Base-by-base conservation (phyloP, 2,888 invertebrate species). In the Bursaphelenchus okinawaensis region DNA sequence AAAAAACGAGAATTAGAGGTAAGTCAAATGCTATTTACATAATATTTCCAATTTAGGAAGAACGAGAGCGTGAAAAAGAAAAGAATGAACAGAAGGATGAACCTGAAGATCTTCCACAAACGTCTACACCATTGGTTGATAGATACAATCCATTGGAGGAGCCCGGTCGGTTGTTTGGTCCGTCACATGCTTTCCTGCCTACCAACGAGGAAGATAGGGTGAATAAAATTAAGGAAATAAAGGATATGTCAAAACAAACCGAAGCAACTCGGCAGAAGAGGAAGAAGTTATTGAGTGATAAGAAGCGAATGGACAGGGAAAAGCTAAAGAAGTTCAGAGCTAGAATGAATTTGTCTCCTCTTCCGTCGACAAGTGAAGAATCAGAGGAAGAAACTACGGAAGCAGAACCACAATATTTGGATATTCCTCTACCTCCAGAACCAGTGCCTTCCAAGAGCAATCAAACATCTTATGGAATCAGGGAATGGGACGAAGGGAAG, bases 401-500 rank as follows among this genome's bases (percentile, higher is more conserved):
- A 3, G 19, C 50, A n/a, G 60, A 50, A 3, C 52, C 50, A 19
- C 40, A 19, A 9, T 4, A 55, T 16, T 31, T 16, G 12, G 40
- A 59, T 12, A 59, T 59, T 29, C 60, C 52, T 9, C 60, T 59
- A 9, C 24, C 23, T 20, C 60, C n/a, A n/a, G 50, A 29, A 19
- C 60, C 52, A 16, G 19, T 16, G 16, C 60, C 20, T 12, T 8
- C n/a, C 8, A 16, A 9, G 52, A 59, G 7, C 19, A 50, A 23
- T n/a, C 19, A 40, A 51, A 55, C 22, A 59, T 20, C 19, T 59
- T 55, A 40, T 29, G 40, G 54, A 1, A 54, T 74, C 26, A 71
- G 78, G 8, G 78, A 78, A 59, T 78, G 78, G 78, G 78, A 78
- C 55, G 66, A 72, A 12, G 77, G 75, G 31, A 78, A 78, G 54